Evolutionary conservation across 2,113 vertebrate genomes (phyloP).

Genomic region (Sterna hirundo): DNA sequence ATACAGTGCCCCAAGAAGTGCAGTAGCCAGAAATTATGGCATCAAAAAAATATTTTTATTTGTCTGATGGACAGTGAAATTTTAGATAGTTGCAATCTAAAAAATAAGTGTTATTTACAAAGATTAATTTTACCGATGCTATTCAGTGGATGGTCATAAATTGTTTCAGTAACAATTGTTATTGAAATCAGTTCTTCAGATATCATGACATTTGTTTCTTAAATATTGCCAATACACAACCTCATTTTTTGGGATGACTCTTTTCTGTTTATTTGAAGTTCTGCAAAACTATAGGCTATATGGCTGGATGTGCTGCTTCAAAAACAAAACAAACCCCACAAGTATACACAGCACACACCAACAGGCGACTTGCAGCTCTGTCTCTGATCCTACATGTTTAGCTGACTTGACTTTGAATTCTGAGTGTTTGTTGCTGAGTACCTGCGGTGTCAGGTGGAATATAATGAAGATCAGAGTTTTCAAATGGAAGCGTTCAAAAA

Average conservation of each 20-base stretch:
- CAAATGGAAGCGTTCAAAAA: background rate
- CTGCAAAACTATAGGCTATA: background rate
- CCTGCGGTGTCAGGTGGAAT: background rate
- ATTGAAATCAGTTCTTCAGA: background rate
- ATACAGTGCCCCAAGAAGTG: background rate
- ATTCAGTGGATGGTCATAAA: background rate
- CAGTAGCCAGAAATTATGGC: background rate
- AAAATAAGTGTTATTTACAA: background rate
- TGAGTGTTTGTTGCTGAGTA: background rate
- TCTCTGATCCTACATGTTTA: background rate
- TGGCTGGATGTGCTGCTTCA: background rate
- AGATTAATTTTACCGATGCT: background rate
- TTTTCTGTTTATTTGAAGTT: background rate
- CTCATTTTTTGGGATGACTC: background rate
- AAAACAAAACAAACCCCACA: background rate
- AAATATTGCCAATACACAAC: background rate
- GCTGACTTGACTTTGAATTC: background rate
- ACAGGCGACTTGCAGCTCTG: background rate
- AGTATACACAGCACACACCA: background rate
- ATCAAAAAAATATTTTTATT: background rate
- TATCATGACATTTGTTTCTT: background rate
- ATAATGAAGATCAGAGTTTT: background rate
- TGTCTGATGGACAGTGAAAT: background rate
- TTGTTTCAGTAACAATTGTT: background rate
- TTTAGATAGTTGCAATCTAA: background rate